phyloP scores from a whole-genome alignment of 2,888 invertebrate genomes.

The Hartigia nigra region DNA sequence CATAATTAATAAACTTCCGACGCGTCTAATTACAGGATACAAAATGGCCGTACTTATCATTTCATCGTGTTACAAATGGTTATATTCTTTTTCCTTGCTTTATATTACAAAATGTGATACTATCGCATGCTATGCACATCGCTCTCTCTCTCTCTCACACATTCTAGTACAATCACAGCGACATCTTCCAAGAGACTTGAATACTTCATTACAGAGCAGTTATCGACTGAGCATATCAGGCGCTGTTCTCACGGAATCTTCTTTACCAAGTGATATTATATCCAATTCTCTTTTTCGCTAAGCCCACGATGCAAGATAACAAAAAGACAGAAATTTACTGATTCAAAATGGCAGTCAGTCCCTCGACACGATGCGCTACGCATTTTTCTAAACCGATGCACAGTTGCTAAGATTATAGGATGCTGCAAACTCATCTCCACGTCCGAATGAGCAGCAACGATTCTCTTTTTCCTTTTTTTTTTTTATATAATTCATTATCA shows the following conservation, averaged over 20 bases:
- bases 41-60: background rate
- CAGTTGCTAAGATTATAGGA: background rate
- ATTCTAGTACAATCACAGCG: background rate
- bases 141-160: background rate
- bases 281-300: background rate
- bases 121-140: background rate
- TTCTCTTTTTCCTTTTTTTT: background rate
- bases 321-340: background rate
- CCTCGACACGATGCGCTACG: background rate
- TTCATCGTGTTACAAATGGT: constrained; percentile 53
- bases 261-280: background rate
- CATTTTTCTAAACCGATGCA: background rate
- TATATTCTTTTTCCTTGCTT: constrained; percentile 50
- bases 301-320: background rate
- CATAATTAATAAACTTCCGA: background rate
- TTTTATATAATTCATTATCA: background rate
- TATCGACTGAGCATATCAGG: background rate
- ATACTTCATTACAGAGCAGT: background rate
- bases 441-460: background rate
- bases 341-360: background rate
- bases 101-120: constrained; percentile 53
- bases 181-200: background rate
- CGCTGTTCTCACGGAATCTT: background rate
- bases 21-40: background rate
- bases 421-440: background rate